Conservation (phyloP, 2,888 invertebrate genomes). For the Hypselothyrea guttata region DNA sequence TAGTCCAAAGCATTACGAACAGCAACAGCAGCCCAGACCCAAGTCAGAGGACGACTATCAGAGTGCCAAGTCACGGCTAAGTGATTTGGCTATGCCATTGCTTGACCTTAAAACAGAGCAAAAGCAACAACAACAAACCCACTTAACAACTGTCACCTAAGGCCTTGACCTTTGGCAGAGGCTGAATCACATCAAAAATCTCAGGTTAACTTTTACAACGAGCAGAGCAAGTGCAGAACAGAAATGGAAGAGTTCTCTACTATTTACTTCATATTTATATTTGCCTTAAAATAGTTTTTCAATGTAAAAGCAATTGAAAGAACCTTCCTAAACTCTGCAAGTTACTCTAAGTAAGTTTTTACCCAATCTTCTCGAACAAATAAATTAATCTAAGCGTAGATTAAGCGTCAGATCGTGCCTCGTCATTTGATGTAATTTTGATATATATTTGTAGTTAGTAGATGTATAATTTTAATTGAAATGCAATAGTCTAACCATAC, state of each 20-base stretch:
- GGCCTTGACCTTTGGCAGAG: background rate
- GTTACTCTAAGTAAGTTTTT: slow-evolving; percentile 3
- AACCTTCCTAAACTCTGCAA: background rate
- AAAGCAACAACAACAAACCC: slow-evolving; percentile 19
- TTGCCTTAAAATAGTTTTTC: too few species aligned
- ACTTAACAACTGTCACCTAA: slow-evolving; percentile 41
- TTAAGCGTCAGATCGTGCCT: slow-evolving; percentile 62
- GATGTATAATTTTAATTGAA: slow-evolving; percentile 24
- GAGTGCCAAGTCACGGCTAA: slow-evolving; percentile 78
- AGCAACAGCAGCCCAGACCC: slow-evolving; percentile 42
- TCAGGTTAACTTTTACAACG: slow-evolving; percentile 71
- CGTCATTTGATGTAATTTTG: slow-evolving; percentile 34
- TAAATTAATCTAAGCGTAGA: slow-evolving; percentile 42
- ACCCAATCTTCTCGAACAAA: slow-evolving; percentile 28
- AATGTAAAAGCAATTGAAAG: too few species aligned
- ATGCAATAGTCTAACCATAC: slow-evolving; percentile 46
- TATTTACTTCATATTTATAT: too few species aligned
- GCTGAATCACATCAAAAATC: slow-evolving; percentile 44
- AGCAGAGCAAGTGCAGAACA: background rate
- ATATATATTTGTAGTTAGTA: slow-evolving; percentile 18
- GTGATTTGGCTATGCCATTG: slow-evolving; percentile 71
- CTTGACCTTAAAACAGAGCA: slow-evolving; percentile 43
- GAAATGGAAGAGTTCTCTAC: background rate
- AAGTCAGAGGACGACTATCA: slow-evolving; percentile 79
- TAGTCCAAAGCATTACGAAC: slow-evolving; percentile 54